A percentile compares a stretch with the other conserved stretches of the same genome.
Evolutionary conservation across 2,113 vertebrate genomes (phyloP).

Genomic region (Gobius niger): DNA sequence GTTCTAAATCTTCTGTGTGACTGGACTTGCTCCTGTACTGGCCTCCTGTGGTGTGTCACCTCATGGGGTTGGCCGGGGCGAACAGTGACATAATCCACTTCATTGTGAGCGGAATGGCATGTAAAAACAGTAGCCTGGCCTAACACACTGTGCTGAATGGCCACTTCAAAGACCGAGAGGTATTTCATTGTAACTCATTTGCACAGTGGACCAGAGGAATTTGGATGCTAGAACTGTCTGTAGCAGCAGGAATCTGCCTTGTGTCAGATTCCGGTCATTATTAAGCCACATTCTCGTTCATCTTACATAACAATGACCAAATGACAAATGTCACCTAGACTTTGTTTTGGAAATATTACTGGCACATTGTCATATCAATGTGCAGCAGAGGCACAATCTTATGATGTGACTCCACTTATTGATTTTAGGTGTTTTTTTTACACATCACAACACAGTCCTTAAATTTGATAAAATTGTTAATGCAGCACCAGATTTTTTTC

Average conservation of each 20-base stretch:
- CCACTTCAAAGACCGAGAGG: slow-evolving; percentile 44
- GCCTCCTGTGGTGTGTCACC: slow-evolving; percentile 30
- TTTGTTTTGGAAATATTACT: slow-evolving; percentile 34
- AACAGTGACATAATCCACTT: slow-evolving; percentile 52
- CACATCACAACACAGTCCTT: no score
- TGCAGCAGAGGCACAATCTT: slow-evolving; percentile 16
- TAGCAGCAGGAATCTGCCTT: slow-evolving; percentile 36
- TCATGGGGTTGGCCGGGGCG: slow-evolving; percentile 32
- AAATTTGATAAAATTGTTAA: no score
- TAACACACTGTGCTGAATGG: slow-evolving; percentile 23
- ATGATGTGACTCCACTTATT: no score
- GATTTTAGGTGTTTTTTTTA: no score
- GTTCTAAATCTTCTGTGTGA: slow-evolving; percentile 13
- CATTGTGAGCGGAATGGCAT: slow-evolving; percentile 49
- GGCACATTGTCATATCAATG: slow-evolving; percentile 7
- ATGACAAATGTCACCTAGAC: slow-evolving; percentile 54
- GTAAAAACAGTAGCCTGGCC: slow-evolving; percentile 34
- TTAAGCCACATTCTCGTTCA: slow-evolving; percentile 35
- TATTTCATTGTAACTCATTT: slow-evolving; percentile 50
- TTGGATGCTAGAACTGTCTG: slow-evolving; percentile 40
- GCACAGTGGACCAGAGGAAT: slow-evolving; percentile 22
- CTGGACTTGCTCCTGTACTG: not conserved
- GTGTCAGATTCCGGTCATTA: slow-evolving; percentile 38
- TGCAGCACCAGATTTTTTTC: no score
- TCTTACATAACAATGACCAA: slow-evolving; percentile 47